Percentiles rank a stretch among this genome's conserved stretches.
Conservation (phyloP, 1,140 invertebrate species). For the Phenacoccus solenopsis region DNA sequence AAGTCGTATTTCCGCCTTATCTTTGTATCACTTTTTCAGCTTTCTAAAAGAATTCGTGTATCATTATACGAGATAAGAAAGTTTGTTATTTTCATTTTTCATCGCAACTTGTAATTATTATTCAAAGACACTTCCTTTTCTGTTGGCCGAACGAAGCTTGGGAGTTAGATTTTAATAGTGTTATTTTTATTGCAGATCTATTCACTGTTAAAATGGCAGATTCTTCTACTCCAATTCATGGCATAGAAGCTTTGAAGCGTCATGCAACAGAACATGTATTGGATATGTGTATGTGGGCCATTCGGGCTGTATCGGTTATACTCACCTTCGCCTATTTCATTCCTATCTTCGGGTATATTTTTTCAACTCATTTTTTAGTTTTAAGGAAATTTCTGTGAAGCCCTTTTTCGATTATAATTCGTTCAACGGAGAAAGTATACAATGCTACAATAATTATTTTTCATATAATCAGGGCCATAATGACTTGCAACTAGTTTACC, state of each 20-base stretch:
- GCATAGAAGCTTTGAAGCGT: conserved; percentile 43
- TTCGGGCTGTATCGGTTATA: conserved; percentile 63
- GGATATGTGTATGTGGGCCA: conserved; percentile 68
- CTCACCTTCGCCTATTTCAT: conserved; percentile 74
- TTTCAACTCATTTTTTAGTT: not conserved
- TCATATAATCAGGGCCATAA: not conserved
- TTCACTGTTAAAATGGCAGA: not conserved
- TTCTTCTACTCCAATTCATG: not conserved
- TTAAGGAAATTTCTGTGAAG: not conserved
- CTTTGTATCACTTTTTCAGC: too few species aligned
- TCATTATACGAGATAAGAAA: too few species aligned
- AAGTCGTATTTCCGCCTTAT: too few species aligned
- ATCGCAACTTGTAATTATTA: too few species aligned
- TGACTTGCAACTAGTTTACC: conserved; percentile 4
- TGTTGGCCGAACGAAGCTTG: too few species aligned
- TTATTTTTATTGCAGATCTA: not conserved
- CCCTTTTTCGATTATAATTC: not conserved
- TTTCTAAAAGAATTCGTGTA: too few species aligned
- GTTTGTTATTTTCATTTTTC: too few species aligned
- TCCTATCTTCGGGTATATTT: conserved; percentile 73
- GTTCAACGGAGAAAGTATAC: conserved; percentile 6
- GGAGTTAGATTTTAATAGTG: too few species aligned
- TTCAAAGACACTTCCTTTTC: too few species aligned
- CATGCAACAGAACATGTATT: conserved; percentile 71
- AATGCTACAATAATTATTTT: not conserved